Percentiles rank a stretch among this genome's conserved stretches.
phyloP scores from a whole-genome alignment of 1,140 invertebrate genomes.

The Ylistrum balloti region DNA sequence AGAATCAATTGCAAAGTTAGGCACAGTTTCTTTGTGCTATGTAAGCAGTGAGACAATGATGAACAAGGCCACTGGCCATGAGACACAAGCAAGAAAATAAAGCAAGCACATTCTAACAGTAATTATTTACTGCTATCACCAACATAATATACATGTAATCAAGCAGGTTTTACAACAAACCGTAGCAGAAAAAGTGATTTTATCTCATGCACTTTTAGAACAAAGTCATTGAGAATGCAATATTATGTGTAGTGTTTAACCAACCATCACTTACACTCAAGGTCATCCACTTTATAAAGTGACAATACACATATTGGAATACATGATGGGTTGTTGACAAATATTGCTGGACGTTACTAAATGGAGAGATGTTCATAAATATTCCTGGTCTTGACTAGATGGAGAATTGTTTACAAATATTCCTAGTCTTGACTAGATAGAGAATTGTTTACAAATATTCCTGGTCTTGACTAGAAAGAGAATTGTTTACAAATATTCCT shows the following conservation, averaged over 20 bases:
- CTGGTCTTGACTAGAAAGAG: not conserved
- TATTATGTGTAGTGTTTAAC: not conserved
- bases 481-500: not conserved
- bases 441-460: not conserved
- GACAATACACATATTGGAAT: not conserved
- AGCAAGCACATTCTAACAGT: not conserved
- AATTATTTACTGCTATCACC: no score
- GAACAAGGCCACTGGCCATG: not conserved
- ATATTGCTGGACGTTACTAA: no score
- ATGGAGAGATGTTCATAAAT: not conserved
- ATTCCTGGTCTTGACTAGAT: not conserved
- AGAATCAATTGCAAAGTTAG: no score
- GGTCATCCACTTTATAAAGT: not conserved
- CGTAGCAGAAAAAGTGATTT: not conserved
- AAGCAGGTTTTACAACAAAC: not conserved
- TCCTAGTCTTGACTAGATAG: not conserved
- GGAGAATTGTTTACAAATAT: not conserved
- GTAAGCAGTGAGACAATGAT: not conserved
- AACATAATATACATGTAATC: not conserved
- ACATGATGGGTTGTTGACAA: not conserved
- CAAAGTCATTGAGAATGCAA: not conserved
- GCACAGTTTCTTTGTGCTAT: no score
- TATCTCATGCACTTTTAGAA: not conserved
- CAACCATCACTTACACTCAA: constrained; percentile 1
- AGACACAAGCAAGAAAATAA: not conserved